Conservation (phyloP, 2,113 vertebrate genomes). For the Cavia aperea region DNA sequence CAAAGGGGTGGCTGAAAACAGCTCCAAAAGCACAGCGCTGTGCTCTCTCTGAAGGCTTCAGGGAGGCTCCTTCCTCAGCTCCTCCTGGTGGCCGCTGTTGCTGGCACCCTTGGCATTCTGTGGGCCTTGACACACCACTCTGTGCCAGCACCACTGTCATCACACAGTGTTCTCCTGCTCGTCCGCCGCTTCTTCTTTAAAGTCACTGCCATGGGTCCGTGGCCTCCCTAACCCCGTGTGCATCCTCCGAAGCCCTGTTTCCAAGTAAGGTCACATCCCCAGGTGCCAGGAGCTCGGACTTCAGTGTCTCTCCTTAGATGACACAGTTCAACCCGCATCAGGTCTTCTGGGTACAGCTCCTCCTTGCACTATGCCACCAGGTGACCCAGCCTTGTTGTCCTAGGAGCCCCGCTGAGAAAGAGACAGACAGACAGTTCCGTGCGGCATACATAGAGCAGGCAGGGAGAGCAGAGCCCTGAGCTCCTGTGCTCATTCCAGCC, state of each 20-base stretch:
- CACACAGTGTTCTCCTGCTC: not conserved
- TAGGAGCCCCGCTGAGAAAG: not conserved
- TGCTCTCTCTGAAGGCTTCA: not conserved
- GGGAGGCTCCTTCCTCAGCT: not conserved
- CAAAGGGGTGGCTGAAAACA: not conserved
- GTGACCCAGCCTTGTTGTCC: not conserved
- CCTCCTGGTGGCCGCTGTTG: not conserved
- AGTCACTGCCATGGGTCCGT: not conserved
- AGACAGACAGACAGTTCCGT: not conserved
- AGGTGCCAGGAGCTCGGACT: not conserved
- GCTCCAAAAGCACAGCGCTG: not conserved
- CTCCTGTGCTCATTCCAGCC: not conserved
- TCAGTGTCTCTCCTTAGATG: not conserved
- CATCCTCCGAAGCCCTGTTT: not conserved
- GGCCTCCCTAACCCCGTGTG: not conserved
- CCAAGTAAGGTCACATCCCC: not conserved
- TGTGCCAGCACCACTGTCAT: not conserved
- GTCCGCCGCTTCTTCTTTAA: not conserved
- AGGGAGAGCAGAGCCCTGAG: rapidly evolving
- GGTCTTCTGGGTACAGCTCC: not conserved
- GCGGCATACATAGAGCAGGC: rapidly evolving
- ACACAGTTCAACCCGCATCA: not conserved
- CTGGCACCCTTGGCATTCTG: not conserved
- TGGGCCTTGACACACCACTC: not conserved
- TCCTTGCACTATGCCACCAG: not conserved